These are phyloP conservation scores for Amiota minor DNA, from an alignment of 2,888 invertebrate species.

Conservation along the genomic window DNA sequence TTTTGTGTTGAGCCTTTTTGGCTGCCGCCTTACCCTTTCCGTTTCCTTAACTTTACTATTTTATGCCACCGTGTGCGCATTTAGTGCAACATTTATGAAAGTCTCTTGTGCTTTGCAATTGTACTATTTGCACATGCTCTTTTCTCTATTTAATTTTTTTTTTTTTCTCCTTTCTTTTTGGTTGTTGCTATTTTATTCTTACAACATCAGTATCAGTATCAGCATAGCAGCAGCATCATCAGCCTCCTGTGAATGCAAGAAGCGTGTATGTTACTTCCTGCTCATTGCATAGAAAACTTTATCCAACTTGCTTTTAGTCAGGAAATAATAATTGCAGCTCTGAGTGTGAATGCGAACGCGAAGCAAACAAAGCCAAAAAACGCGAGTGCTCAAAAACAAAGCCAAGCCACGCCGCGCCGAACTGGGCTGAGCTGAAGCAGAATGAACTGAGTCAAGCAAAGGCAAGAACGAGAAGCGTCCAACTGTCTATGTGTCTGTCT, in stretches of 20 bases:
- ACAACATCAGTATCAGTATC: too few species aligned
- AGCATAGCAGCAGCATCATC: too few species aligned
- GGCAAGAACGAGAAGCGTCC: background rate
- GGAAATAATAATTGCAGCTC: constrained; percentile 64
- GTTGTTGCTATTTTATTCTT: too few species aligned
- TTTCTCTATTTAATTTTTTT: background rate
- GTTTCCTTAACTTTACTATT: too few species aligned
- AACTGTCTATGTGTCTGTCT: constrained; percentile 4
- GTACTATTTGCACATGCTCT: constrained; percentile 1
- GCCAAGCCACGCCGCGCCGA: background rate
- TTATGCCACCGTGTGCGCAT: background rate
- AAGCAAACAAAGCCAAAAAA: background rate
- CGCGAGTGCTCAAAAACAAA: background rate
- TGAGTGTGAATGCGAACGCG: background rate
- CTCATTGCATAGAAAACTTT: constrained; percentile 59
- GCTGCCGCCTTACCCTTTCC: too few species aligned
- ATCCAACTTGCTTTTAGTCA: constrained; percentile 56
- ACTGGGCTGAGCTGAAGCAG: constrained; percentile 4
- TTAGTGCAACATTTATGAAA: constrained; percentile 6
- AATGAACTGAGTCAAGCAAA: background rate
- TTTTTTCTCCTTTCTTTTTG: too few species aligned
- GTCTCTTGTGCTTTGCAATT: background rate
- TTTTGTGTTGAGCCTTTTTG: too few species aligned
- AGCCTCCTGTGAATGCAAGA: background rate
- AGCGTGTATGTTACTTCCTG: constrained; percentile 55